Percentiles rank a stretch among this genome's conserved stretches.
These are phyloP conservation scores for Neosalanx taihuensis DNA, from an alignment of 2,797 vertebrate genomes.

Conservation along the genomic window DNA sequence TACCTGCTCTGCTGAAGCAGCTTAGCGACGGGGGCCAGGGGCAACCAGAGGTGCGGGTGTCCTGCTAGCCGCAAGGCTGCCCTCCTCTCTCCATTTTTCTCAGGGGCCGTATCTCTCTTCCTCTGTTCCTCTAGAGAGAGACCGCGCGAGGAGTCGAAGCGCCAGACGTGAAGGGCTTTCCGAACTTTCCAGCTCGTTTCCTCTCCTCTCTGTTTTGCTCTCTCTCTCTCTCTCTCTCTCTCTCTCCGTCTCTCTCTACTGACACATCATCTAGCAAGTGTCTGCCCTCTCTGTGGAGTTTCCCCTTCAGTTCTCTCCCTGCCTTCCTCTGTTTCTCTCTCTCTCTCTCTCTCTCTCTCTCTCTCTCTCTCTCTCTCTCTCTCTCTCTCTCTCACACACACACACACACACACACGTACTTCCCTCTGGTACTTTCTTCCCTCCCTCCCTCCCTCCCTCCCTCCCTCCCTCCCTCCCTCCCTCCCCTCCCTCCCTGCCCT, in stretches of 20 bases:
- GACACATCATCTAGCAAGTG: slow-evolving; percentile 61
- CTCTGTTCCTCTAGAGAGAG: slow-evolving; percentile 30
- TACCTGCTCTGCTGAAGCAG: slow-evolving; percentile 29
- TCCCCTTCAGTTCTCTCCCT: slow-evolving; percentile 30
- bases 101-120: slow-evolving; percentile 28
- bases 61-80: slow-evolving; percentile 19
- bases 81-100: slow-evolving; percentile 6
- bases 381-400: slow-evolving; percentile 15
- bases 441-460: slow-evolving; percentile 18
- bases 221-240: too few relatives aligned
- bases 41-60: slow-evolving; percentile 43
- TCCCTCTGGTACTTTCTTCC: slow-evolving; percentile 6
- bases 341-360: background rate
- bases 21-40: slow-evolving; percentile 33
- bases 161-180: slow-evolving; percentile 20
- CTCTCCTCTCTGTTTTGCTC: slow-evolving; percentile 18
- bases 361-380: slow-evolving; percentile 3
- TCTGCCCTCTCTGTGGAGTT: slow-evolving; percentile 40
- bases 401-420: background rate
- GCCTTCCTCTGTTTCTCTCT: slow-evolving; percentile 15
- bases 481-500: slow-evolving; percentile 1
- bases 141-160: slow-evolving; percentile 9
- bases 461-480: slow-evolving; percentile 47
- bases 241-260: slow-evolving; percentile 24
- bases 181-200: too few relatives aligned